phyloP scores from a whole-genome alignment of 1,140 invertebrate genomes.

The Heterodera carotae region DNA sequence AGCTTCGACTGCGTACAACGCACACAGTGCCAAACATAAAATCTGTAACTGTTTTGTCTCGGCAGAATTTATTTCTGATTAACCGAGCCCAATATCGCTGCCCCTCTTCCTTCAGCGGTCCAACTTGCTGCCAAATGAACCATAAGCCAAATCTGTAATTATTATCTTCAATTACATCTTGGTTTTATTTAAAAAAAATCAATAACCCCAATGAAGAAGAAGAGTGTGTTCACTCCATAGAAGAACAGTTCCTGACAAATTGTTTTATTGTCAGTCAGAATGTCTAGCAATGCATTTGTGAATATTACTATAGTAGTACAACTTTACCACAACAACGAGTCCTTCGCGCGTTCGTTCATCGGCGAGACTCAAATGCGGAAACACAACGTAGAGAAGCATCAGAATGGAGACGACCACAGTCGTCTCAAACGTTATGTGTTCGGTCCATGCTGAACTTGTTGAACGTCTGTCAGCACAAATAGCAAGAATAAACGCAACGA shows the following conservation, averaged over 20 bases:
- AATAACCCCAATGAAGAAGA: conserved; percentile 56
- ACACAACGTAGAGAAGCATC: conserved; percentile 63
- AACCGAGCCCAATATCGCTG: conserved; percentile 63
- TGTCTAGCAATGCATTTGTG: conserved; percentile 3
- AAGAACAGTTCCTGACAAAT: conserved; percentile 60
- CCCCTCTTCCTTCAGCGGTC: conserved; percentile 62
- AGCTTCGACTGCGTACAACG: conserved; percentile 61
- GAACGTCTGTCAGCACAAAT: conserved; percentile 63
- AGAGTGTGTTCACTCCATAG: conserved; percentile 62
- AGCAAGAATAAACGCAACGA: conserved; percentile 61
- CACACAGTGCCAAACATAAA: conserved; percentile 58
- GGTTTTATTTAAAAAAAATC: conserved; percentile 56
- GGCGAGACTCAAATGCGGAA: conserved; percentile 61
- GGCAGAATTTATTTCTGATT: conserved; percentile 18
- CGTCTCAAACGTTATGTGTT: conserved; percentile 64
- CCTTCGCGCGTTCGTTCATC: conserved; percentile 61
- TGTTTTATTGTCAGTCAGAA: neutral
- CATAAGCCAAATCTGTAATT: conserved; percentile 57
- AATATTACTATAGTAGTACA: too few relatives aligned
- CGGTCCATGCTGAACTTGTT: conserved; percentile 62
- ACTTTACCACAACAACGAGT: conserved; percentile 62
- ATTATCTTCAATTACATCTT: too few relatives aligned
- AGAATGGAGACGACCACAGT: conserved; percentile 57
- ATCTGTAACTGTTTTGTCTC: conserved; percentile 44
- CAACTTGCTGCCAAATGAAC: conserved; percentile 64